These are phyloP conservation scores for Xiphophorus hellerii DNA, from an alignment of 2,113 vertebrate genomes.

Conservation along the genomic window DNA sequence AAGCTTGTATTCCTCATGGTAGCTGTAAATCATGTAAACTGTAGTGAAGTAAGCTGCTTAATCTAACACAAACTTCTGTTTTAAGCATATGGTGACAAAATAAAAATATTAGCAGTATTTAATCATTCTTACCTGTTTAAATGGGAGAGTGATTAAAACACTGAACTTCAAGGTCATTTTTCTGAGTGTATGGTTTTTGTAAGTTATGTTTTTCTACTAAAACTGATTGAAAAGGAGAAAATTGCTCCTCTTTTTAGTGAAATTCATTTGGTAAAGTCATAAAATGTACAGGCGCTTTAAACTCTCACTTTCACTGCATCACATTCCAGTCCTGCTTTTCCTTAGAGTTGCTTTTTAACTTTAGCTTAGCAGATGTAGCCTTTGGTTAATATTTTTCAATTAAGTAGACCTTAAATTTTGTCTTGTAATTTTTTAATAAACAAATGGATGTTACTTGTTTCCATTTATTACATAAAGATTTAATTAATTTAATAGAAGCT, in stretches of 20 bases:
- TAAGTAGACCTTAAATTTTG: not conserved
- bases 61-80: not conserved
- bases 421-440: no score
- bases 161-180: not conserved
- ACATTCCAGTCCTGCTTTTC: not conserved
- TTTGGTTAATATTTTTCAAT: not conserved
- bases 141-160: no score
- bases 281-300: no score
- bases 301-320: not conserved
- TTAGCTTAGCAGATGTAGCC: no score
- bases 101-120: no score
- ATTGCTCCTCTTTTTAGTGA: not conserved
- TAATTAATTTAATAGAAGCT: no score
- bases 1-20: conserved; percentile 6
- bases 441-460: no score
- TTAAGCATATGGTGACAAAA: no score
- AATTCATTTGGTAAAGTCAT: not conserved
- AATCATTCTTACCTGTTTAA: no score
- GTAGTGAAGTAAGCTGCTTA: conserved; percentile 19
- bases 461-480: no score
- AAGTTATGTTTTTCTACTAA: not conserved
- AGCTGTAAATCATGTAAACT: conserved; percentile 1
- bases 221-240: not conserved
- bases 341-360: not conserved
- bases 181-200: not conserved